These are phyloP conservation scores for Pentalonia nigronervosa DNA, from an alignment of 1,140 invertebrate genomes.

Conservation along the genomic window DNA sequence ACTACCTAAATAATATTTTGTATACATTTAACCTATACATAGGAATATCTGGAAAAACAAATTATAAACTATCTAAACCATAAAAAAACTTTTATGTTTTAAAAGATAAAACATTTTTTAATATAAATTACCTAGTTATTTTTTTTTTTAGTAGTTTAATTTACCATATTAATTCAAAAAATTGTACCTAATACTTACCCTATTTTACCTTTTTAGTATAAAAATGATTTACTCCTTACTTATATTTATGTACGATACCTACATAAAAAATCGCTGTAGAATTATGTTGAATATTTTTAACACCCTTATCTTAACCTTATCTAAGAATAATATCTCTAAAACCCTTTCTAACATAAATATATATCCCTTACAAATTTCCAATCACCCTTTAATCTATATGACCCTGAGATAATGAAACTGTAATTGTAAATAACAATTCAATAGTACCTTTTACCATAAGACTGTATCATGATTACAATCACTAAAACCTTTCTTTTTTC, in stretches of 20 bases:
- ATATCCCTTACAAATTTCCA: neutral
- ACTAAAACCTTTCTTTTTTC: slow-evolving; percentile 1
- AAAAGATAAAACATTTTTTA: neutral
- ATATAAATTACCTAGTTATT: neutral
- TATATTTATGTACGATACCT: too few relatives aligned
- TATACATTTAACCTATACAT: neutral
- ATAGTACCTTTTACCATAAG: neutral
- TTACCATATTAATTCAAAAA: neutral
- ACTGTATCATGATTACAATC: neutral
- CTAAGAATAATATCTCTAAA: neutral
- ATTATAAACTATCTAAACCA: too few relatives aligned
- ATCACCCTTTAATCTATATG: neutral
- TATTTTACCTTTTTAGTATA: neutral
- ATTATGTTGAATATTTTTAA: neutral
- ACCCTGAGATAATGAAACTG: neutral
- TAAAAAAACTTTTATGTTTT: neutral
- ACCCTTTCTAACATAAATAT: neutral
- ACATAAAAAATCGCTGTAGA: neutral
- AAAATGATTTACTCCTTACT: neutral
- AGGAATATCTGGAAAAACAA: neutral
- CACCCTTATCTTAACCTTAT: neutral
- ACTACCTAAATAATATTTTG: too few relatives aligned
- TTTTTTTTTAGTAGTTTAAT: neutral
- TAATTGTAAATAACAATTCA: neutral
- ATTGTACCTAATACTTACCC: neutral